Conservation (phyloP, 1,140 invertebrate species). For the Polypedilum vanderplanki region DNA sequence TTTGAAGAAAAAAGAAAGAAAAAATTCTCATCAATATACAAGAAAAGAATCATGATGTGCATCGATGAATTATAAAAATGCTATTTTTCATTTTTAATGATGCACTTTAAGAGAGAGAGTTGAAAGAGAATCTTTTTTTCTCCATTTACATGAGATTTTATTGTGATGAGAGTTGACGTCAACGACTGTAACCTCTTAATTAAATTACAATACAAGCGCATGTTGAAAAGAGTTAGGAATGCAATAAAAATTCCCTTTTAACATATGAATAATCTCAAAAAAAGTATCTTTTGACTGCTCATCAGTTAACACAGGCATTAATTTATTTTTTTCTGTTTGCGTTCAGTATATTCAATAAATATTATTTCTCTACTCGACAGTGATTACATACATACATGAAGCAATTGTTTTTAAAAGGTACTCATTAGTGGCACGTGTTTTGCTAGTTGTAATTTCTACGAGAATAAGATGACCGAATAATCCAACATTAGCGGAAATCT, state of each 20-base stretch:
- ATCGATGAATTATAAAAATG: not conserved
- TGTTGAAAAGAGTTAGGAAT: not conserved
- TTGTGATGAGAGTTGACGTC: not conserved
- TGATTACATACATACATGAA: not conserved
- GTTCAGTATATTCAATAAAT: too few relatives aligned
- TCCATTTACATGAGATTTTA: not conserved
- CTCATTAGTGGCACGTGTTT: not conserved
- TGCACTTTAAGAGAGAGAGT: not conserved
- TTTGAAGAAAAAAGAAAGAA: too few relatives aligned
- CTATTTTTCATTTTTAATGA: slow-evolving; percentile 8
- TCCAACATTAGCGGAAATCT: too few relatives aligned
- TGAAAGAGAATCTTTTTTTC: not conserved
- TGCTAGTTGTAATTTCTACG: not conserved
- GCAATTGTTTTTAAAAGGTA: slow-evolving; percentile 5
- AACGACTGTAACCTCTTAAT: slow-evolving; percentile 5
- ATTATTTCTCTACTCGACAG: too few relatives aligned
- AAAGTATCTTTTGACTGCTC: not conserved
- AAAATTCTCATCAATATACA: too few relatives aligned
- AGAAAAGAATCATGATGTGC: too few relatives aligned
- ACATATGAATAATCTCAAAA: not conserved
- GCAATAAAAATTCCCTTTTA: not conserved
- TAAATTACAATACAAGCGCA: not conserved
- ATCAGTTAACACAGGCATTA: not conserved
- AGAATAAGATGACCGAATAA: too few relatives aligned
- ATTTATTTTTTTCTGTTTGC: not conserved